Percentiles rank a stretch among this genome's conserved stretches.
phyloP scores from a whole-genome alignment of 2,113 vertebrate species.

The Paradisaea rubra region DNA sequence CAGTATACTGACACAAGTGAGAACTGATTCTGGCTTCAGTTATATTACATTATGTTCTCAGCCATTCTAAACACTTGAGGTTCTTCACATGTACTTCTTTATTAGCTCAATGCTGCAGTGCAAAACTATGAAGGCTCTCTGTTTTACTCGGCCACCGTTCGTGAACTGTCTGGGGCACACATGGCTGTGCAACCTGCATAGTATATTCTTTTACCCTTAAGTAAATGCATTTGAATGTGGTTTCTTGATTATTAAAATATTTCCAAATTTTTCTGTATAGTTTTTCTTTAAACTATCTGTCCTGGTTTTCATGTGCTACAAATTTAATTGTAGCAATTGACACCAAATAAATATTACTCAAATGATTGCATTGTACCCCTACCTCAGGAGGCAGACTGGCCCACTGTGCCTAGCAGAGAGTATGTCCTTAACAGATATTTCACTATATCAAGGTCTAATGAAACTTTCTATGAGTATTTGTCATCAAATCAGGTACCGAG shows the following conservation, averaged over 20 bases:
- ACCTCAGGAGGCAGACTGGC: not conserved
- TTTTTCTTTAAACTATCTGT: not conserved
- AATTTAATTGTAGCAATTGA: not conserved
- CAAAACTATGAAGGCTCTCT: not conserved
- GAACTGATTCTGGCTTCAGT: not conserved
- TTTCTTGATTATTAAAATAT: not conserved
- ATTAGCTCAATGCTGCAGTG: not conserved
- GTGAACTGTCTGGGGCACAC: not conserved
- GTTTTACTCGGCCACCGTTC: not conserved
- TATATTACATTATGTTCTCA: not conserved
- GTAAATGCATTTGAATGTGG: not conserved
- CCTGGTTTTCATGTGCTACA: not conserved
- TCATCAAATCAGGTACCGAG: not conserved
- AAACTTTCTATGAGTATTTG: slow-evolving; percentile 6
- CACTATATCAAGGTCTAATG: not conserved
- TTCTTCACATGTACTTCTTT: not conserved
- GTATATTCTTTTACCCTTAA: not conserved
- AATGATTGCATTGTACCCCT: not conserved
- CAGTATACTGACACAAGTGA: not conserved
- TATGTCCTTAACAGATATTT: not conserved
- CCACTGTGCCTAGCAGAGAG: not conserved
- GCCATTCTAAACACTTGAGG: not conserved
- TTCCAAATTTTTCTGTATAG: not conserved
- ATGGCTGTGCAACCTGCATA: not conserved
- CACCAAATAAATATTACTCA: not conserved